A percentile compares a stretch with the other conserved stretches of the same genome.
Evolutionary conservation across 2,113 vertebrate species (phyloP).

Genomic region (Apeltes quadracus): DNA sequence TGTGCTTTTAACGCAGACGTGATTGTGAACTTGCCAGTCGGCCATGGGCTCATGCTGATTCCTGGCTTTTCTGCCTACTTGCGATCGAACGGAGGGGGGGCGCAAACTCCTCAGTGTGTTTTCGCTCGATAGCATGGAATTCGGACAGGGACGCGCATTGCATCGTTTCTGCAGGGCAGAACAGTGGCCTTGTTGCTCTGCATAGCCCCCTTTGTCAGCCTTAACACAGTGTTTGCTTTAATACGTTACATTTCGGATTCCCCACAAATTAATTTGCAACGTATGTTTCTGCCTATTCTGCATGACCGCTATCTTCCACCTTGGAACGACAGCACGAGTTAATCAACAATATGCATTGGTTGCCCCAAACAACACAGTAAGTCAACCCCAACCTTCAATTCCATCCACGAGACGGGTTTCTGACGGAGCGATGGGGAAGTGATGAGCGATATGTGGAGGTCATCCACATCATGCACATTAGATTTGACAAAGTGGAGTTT

Average conservation of each 20-base stretch:
- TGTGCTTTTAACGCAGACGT: constrained; percentile 25
- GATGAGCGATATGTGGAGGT: constrained; percentile 16
- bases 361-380: constrained; percentile 26
- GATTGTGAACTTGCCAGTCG: constrained; percentile 41
- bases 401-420: constrained; percentile 24
- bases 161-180: constrained; percentile 30
- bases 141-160: constrained; percentile 25
- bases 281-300: constrained; percentile 4
- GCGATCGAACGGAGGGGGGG: constrained; percentile 1
- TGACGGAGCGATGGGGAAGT: constrained; percentile 25
- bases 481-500: constrained; percentile 24
- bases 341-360: constrained; percentile 41
- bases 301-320: background rate
- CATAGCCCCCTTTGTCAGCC: background rate
- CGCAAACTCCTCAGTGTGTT: constrained; percentile 34
- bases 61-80: constrained; percentile 48
- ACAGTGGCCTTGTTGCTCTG: background rate
- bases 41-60: constrained; percentile 48
- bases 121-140: constrained; percentile 61
- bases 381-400: constrained; percentile 39
- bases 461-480: background rate
- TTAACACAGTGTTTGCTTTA: background rate
- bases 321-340: constrained; percentile 17
- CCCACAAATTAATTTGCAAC: no score
- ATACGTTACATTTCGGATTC: background rate